Percentiles rank a stretch among this genome's conserved stretches.
phyloP scores from a whole-genome alignment of 2,888 invertebrate genomes.

The Amphipyra tragopoginis region DNA sequence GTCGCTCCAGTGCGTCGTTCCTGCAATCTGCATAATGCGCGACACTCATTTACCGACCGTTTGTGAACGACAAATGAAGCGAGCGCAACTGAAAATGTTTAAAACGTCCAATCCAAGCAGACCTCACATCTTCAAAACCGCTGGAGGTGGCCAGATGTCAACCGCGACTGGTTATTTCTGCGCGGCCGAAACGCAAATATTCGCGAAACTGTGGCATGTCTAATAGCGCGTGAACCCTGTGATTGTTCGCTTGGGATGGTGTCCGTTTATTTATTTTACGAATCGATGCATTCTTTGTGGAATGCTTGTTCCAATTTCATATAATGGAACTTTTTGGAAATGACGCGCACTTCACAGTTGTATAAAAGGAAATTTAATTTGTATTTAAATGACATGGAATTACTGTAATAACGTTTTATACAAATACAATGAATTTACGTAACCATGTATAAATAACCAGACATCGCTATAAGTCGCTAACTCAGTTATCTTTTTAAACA shows the following conservation, averaged over 20 bases:
- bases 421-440: constrained; percentile 15
- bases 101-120: constrained; percentile 65
- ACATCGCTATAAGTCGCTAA: constrained; percentile 29
- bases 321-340: constrained; percentile 31
- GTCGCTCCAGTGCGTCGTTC: constrained; percentile 71
- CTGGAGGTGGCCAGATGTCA: constrained; percentile 52
- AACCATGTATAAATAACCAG: constrained; percentile 19
- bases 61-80: constrained; percentile 85
- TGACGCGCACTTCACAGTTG: constrained; percentile 12
- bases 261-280: constrained; percentile 72
- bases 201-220: constrained; percentile 69
- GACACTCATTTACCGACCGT: constrained; percentile 80
- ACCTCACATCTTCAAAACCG: constrained; percentile 56
- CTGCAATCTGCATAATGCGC: constrained; percentile 83
- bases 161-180: constrained; percentile 55
- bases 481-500: constrained; percentile 18
- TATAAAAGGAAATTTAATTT: constrained; percentile 6
- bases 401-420: constrained; percentile 3
- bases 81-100: constrained; percentile 69
- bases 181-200: constrained; percentile 72
- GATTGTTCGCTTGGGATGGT: constrained; percentile 73
- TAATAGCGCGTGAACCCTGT: constrained; percentile 81
- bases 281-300: constrained; percentile 64
- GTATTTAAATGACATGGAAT: background rate
- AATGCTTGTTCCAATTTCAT: constrained; percentile 38